Evolutionary conservation across 2,113 vertebrate species (phyloP).

Genomic region (Indicator maculatus): DNA sequence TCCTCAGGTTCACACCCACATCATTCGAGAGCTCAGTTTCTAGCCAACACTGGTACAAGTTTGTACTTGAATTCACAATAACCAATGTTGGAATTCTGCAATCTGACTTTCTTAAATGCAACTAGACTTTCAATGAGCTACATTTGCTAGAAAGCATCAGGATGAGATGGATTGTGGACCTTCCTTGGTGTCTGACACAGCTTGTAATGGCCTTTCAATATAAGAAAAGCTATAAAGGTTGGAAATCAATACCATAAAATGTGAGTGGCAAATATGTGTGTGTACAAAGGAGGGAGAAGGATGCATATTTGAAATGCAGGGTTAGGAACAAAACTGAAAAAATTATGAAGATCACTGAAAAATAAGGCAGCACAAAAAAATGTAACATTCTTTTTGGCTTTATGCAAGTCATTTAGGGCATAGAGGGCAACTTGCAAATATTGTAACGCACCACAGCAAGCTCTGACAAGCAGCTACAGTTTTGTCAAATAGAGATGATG

Average conservation of each 20-base stretch:
- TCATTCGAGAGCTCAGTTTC: not conserved
- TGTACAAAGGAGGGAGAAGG: not conserved
- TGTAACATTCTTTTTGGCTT: not conserved
- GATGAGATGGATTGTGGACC: not conserved
- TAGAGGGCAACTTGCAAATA: not conserved
- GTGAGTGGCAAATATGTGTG: not conserved
- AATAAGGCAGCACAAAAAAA: not conserved
- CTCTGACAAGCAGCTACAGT: not conserved
- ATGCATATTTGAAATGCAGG: not conserved
- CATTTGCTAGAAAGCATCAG: not conserved
- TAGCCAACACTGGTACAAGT: not conserved
- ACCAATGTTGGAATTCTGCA: not conserved
- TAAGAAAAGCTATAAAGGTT: not conserved
- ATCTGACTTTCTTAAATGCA: not conserved
- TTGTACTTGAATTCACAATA: not conserved
- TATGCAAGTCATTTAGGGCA: not conserved
- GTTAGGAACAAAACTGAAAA: not conserved
- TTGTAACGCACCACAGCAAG: not conserved
- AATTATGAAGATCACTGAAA: fast-evolving
- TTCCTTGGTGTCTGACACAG: not conserved
- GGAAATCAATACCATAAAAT: not conserved
- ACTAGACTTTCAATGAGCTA: not conserved
- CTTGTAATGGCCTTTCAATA: not conserved
- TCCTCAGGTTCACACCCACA: not conserved
- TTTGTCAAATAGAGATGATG: not conserved